Percentiles rank a stretch among this genome's conserved stretches.
Evolutionary conservation across 2,888 invertebrate species (phyloP).

Genomic region (Orchestes rusci): DNA sequence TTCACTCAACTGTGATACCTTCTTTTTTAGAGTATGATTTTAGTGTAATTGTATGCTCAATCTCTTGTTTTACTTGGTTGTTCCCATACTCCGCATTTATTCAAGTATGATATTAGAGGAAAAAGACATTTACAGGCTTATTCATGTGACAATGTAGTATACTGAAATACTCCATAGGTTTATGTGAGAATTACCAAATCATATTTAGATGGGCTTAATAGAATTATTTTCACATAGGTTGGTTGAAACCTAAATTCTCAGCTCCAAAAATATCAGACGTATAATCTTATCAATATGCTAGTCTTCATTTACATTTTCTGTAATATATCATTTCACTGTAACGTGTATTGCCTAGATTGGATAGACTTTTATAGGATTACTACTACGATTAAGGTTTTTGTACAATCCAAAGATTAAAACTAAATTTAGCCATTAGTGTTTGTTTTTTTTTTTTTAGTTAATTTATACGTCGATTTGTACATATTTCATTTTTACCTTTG

Average conservation of each 20-base stretch:
- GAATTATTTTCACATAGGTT: no score
- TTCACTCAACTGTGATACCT: slow-evolving; percentile 46
- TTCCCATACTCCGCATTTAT: slow-evolving; percentile 5
- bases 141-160: no score
- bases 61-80: slow-evolving; percentile 35
- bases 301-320: slow-evolving; percentile 30
- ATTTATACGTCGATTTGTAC: slow-evolving; percentile 23
- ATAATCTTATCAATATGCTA: slow-evolving; percentile 12
- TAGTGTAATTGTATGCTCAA: slow-evolving; percentile 38
- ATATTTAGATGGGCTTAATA: no score
- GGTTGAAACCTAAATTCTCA: no score
- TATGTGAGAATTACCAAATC: no score
- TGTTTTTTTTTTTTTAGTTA: slow-evolving; percentile 24
- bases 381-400: slow-evolving; percentile 34
- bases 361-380: slow-evolving; percentile 18
- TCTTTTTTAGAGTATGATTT: slow-evolving; percentile 36
- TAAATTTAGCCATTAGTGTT: slow-evolving; percentile 29
- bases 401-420: slow-evolving; percentile 43
- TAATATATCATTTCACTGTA: slow-evolving; percentile 35
- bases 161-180: no score
- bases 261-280: not conserved
- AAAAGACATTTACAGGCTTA: no score
- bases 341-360: slow-evolving; percentile 27
- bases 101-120: not conserved
- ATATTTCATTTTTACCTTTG: slow-evolving; percentile 26